Base-by-base conservation (phyloP, 2,113 vertebrate genomes). In the Tyto alba region DNA sequence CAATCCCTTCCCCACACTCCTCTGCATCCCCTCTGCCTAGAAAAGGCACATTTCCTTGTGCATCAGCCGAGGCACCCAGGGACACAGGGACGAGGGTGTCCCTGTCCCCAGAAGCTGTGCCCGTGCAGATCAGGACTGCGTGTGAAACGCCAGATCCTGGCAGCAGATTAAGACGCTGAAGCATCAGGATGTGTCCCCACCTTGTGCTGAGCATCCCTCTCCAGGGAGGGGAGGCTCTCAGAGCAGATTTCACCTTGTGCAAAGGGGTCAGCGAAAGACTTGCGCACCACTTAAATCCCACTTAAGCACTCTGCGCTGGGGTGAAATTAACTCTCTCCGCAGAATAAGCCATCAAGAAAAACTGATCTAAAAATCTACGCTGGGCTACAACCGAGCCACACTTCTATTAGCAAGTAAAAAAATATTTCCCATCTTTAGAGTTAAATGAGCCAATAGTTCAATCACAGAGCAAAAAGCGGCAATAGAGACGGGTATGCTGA, bases 361-460 rank as follows among this genome's bases (percentile, higher is more conserved):
- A 94, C 83, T 83, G 81, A 92, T 94, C 63, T 95, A 78, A 95
- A 96, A 93, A 88, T 67, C 82, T 85, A 47, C 69, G 1, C 77
- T 60, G 88, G 78, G 94, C 95, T 84, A 62, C 95, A 86, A 87
- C 86, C 1, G 15, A 95, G 88, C 74, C 84, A 56, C 11, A 14
- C 71, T 92, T 92, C 95, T 97, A 95, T 96, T 96, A 97, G 93
- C 93, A 86, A 86, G 89, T 95, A 97, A 94, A 94, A 95, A 97
- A 96, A 96, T 96, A 97, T 96, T 97, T 97, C 96, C 97, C 74
- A 2, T 95, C 94, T 91, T 97, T 82, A 85, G 85, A 94, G 92
- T 95, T 95, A 90, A 96, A 95, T 96, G 96, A 97, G 90, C 96
- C 95, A 92, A 96, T 95, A 96, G 96, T 86, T 97, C 93, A 91